Evolutionary conservation across 2,888 invertebrate species (phyloP).

Genomic region (Luperina testacea): DNA sequence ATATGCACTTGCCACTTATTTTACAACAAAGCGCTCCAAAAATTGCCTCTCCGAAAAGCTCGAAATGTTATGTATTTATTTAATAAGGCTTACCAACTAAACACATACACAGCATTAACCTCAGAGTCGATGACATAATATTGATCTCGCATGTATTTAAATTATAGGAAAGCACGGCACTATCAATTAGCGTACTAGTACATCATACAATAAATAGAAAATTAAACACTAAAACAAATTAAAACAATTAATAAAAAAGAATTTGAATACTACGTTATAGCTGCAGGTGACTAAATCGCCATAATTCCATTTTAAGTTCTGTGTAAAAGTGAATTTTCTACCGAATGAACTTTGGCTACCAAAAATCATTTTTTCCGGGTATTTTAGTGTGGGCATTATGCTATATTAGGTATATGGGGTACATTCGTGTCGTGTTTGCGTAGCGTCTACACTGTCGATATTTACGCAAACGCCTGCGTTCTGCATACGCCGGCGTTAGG

Average conservation of each 20-base stretch:
- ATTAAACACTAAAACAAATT: no score
- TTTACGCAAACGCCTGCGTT: slow-evolving; percentile 38
- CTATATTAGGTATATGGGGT: slow-evolving; percentile 8
- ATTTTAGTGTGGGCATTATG: slow-evolving; percentile 5
- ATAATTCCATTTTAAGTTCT: neutral
- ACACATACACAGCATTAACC: no score
- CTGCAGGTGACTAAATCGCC: neutral
- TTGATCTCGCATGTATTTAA: no score
- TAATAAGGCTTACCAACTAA: no score
- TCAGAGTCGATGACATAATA: no score
- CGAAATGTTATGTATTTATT: neutral
- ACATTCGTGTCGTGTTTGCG: slow-evolving; percentile 30
- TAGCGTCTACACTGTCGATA: slow-evolving; percentile 34
- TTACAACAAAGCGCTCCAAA: slow-evolving; percentile 6
- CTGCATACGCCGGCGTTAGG: slow-evolving; percentile 24
- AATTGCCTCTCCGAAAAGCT: slow-evolving; percentile 2
- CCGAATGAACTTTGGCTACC: neutral
- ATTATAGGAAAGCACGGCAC: no score
- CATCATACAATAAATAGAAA: no score
- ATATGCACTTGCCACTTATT: neutral
- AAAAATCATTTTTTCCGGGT: neutral
- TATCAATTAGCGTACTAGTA: no score
- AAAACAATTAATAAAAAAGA: no score
- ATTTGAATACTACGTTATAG: no score
- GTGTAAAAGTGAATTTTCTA: slow-evolving; percentile 2